Evolutionary conservation across 2,113 vertebrate species (phyloP), one percentile per base, ranked within the genome.

Genomic region (Dicerorhinus sumatrensis): DNA sequence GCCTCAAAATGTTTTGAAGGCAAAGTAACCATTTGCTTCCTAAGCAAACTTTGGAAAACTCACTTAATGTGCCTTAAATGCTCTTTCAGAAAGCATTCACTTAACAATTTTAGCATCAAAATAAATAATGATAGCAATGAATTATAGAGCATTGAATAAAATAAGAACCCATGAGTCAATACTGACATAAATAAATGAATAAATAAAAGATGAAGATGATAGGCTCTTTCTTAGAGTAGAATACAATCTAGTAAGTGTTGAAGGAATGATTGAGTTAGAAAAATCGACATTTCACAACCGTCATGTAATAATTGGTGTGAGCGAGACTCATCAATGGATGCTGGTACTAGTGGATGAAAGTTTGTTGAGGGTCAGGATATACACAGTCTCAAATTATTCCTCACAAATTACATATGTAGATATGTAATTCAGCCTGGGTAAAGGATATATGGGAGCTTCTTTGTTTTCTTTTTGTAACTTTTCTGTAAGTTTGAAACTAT

Each of bases 1-100:
- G 54, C 54, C 84, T 95, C 54, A 67, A 91, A 97, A 97, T 91
- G 12, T 73, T 93, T 70, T 94, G 83, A 95, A 96, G 72, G 48
- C 42, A 91, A 83, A 95, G 60, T 81, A 72, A 92, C 92, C 29
- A 25, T 65, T 96, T 93, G 63, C 70, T 92, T 87, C 46, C 46
- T 94, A 89, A 92, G 4, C 4, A 93, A 85, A 95, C 92, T 96
- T 97, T 84, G 60, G 48, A 63, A 76, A 96, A 94, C 11, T 89
- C 73, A 75, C 72, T 39, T 90, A 70, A 62, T 23, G 3, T 42
- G 12, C 31, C 29, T 75, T 83, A 3, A 0, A 88, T 60, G 42
- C 67, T 92, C 65, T 81, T 92, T 95, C 8, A 67, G 69, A 91
- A 83, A 48, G 12, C 17, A 51, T 86, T 89, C 56, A 39, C 5